These are phyloP conservation scores for Phocoena phocoena DNA, from an alignment of 2,113 vertebrate genomes.

Conservation along the genomic window DNA sequence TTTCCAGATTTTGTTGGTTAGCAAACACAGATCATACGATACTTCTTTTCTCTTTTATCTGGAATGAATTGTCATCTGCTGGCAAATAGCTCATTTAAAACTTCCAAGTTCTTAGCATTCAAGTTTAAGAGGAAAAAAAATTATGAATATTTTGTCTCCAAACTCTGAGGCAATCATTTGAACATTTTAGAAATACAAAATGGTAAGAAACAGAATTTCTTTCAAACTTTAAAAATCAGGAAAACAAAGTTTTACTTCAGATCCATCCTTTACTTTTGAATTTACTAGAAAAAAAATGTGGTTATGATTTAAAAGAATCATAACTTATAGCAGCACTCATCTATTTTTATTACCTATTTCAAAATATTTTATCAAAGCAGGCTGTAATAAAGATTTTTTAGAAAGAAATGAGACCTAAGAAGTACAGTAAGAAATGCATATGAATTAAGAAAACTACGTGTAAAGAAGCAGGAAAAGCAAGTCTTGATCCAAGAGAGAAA, in stretches of 20 bases:
- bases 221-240: slow-evolving; percentile 25
- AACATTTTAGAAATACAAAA: slow-evolving; percentile 40
- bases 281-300: background rate
- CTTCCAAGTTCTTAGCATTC: slow-evolving; percentile 62
- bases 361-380: background rate
- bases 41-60: slow-evolving; percentile 55
- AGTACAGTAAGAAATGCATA: background rate
- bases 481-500: background rate
- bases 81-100: slow-evolving; percentile 37
- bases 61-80: slow-evolving; percentile 45
- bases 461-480: background rate
- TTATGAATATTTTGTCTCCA: slow-evolving; percentile 21
- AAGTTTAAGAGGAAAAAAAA: background rate
- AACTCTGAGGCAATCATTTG: background rate
- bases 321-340: background rate
- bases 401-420: background rate
- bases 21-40: slow-evolving; percentile 68
- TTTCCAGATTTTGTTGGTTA: slow-evolving; percentile 60
- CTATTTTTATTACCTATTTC: background rate
- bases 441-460: background rate
- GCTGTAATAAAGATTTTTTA: background rate
- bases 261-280: background rate
- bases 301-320: background rate
- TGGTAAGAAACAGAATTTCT: background rate
- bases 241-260: background rate